A percentile compares a stretch with the other conserved stretches of the same genome.
These are phyloP conservation scores for Pedetes capensis DNA, from an alignment of 2,113 vertebrate genomes.

Conservation along the genomic window DNA sequence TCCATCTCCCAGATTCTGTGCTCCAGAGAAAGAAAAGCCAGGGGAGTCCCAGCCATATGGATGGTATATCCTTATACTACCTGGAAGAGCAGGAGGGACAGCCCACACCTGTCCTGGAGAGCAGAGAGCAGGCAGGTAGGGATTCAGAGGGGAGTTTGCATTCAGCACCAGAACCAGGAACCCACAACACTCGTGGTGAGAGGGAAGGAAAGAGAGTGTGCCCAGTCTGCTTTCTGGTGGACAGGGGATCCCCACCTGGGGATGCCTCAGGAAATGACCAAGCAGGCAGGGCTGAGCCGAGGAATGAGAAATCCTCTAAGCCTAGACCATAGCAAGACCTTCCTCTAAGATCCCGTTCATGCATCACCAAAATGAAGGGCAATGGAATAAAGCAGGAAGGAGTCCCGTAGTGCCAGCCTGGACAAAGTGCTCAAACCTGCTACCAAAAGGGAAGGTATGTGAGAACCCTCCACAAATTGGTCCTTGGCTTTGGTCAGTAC, in stretches of 20 bases:
- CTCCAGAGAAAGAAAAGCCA: background rate
- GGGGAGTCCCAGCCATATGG: background rate
- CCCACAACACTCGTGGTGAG: background rate
- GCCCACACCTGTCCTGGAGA: background rate
- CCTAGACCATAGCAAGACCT: background rate
- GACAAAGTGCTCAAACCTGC: background rate
- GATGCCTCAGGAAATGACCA: background rate
- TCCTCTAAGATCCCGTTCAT: background rate
- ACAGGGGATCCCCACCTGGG: background rate
- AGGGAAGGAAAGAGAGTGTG: too few species aligned
- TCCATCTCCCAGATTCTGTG: background rate
- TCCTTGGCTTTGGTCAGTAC: background rate
- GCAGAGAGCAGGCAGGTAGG: background rate
- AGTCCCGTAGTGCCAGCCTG: background rate
- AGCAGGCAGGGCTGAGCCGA: background rate
- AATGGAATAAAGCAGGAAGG: background rate
- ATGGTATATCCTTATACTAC: background rate
- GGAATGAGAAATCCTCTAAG: background rate
- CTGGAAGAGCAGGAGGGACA: background rate
- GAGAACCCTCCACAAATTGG: background rate
- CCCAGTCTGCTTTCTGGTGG: background rate
- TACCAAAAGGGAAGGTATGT: background rate
- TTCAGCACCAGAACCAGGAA: background rate
- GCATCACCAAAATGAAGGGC: background rate
- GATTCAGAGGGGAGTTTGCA: background rate